Evolutionary conservation across 2,113 vertebrate genomes (phyloP), one percentile per base, ranked within the genome.

Genomic region (Myocastor coypus): DNA sequence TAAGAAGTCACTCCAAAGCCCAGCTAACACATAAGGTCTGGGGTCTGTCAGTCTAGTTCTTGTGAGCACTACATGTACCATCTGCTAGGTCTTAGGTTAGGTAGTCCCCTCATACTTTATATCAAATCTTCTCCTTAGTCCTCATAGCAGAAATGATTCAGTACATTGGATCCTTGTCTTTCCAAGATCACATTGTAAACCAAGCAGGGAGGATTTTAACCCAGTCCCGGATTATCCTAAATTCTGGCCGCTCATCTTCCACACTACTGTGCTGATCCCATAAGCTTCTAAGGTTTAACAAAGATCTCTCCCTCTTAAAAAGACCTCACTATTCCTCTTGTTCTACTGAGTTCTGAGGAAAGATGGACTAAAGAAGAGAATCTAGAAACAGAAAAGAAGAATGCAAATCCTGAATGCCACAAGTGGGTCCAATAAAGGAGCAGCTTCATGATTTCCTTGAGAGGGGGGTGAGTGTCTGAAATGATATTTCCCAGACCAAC

Each of bases 241-340:
- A 77, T 69, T 26, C 19, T 42, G 3, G 34, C 7, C 14, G 46
- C 12, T 61, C 37, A 1, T 46, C 9, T 13, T 16, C 7, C 8
- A 1, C 2, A 75, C 5, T 16, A 28, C 34, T n/a, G 42, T 26
- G 7, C 0, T 7, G n/a, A 8, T 12, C 34, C 37, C 16, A 7
- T 52, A 8, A 34, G 42, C 32, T 55, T 89, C 64, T 17, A 80
- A 8, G 24, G 30, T 78, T 78, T 64, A 0, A 83, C 40, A 34
- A 16, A 69, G 34, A 46, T 40, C 3, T 28, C 20, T 8, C 42
- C 0, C 30, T 73, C 80, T 40, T 46, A 71, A 66, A 37, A 73
- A 91, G 20, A 2, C 20, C n/a, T 8, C 6, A 17, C 2, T 16
- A 24, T 34, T 40, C 42, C 64, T 61, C 1, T 80, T n/a, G 68